These are phyloP conservation scores for Sialia sialis DNA, from an alignment of 2,113 vertebrate species.

Conservation along the genomic window DNA sequence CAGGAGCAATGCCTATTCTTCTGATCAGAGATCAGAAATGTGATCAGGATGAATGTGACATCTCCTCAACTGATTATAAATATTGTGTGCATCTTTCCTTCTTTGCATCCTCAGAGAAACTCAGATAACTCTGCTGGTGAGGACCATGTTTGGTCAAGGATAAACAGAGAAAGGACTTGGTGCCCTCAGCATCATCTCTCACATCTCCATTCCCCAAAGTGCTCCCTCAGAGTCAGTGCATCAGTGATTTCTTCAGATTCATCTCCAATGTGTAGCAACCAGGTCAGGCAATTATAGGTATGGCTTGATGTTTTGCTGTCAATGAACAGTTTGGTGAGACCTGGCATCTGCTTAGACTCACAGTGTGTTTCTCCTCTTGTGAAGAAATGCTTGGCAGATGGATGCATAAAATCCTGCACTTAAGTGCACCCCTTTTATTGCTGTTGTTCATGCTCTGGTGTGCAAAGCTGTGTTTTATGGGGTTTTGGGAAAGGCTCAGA, in stretches of 20 bases:
- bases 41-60: not conserved
- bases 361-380: not conserved
- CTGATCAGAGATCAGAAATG: not conserved
- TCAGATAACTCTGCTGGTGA: not conserved
- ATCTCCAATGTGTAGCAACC: not conserved
- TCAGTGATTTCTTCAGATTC: not conserved
- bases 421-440: not conserved
- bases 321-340: not conserved
- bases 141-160: not conserved
- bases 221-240: not conserved
- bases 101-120: not conserved
- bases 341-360: not conserved
- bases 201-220: not conserved
- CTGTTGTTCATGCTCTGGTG: not conserved
- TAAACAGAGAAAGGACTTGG: not conserved
- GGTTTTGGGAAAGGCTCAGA: not conserved
- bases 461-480: not conserved
- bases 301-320: not conserved
- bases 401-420: not conserved
- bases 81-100: not conserved
- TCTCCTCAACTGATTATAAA: not conserved
- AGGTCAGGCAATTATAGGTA: not conserved
- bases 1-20: not conserved
- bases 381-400: constrained; percentile 30
- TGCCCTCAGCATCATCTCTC: not conserved